Percentiles rank a stretch among this genome's conserved stretches.
These are phyloP conservation scores for Ricordea florida DNA, from an alignment of 92 coral and sea anemone species.

Conservation along the genomic window DNA sequence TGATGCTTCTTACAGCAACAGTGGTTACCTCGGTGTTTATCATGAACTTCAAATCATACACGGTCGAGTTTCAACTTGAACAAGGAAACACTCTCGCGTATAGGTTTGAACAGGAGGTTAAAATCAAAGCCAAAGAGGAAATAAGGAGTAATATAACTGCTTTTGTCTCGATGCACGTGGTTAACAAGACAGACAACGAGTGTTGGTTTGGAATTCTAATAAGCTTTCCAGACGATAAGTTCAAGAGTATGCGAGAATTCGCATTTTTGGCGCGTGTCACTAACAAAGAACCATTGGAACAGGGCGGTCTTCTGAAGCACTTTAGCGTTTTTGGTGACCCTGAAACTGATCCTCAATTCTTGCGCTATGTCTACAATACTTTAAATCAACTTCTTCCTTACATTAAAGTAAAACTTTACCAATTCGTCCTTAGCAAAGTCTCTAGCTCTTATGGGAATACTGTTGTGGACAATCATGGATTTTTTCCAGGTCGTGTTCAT, in stretches of 20 bases:
- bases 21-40: constrained; percentile 4
- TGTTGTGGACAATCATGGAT: constrained; percentile 24
- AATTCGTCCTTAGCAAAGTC: constrained; percentile 57
- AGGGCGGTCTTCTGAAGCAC: constrained; percentile 3
- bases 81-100: constrained; percentile 46
- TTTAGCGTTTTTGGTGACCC: constrained; percentile 22
- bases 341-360: constrained; percentile 28
- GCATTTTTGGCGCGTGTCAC: constrained; percentile 42
- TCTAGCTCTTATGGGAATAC: constrained; percentile 23
- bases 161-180: constrained; percentile 43
- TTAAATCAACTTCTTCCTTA: constrained; percentile 61
- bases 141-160: constrained; percentile 16
- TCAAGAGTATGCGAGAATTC: neutral
- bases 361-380: constrained; percentile 45
- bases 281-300: neutral
- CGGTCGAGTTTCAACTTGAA: constrained; percentile 42
- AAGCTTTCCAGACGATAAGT: constrained; percentile 10
- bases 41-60: constrained; percentile 13
- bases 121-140: constrained; percentile 11
- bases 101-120: constrained; percentile 48
- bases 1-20: neutral
- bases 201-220: constrained; percentile 58
- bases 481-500: constrained; percentile 44
- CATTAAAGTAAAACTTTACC: constrained; percentile 60
- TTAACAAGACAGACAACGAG: constrained; percentile 51